Percentiles rank a stretch among this genome's conserved stretches.
Conservation (phyloP, 2,113 vertebrate genomes). For the Macquaria ambigua region DNA sequence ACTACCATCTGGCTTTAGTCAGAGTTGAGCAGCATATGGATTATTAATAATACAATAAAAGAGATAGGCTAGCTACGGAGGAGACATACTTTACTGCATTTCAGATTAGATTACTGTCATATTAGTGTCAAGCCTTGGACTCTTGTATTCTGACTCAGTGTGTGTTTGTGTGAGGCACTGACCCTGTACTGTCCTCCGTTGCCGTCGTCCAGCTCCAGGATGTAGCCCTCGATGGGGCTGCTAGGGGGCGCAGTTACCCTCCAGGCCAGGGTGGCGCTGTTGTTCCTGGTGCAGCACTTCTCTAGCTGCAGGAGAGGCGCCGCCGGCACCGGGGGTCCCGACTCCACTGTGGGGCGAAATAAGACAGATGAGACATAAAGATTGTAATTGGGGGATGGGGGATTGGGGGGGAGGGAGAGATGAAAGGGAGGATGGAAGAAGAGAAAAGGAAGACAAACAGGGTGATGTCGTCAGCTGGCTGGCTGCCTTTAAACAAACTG, state of each 20-base stretch:
- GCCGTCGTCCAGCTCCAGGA: constrained; percentile 97
- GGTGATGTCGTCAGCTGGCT: constrained; percentile 3
- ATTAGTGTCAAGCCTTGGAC: not conserved
- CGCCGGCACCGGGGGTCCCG: constrained; percentile 86
- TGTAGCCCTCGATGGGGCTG: constrained; percentile 92
- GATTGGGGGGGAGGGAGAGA: not conserved
- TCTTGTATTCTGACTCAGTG: not conserved
- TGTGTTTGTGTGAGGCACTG: constrained; percentile 52
- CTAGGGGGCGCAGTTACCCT: constrained; percentile 87
- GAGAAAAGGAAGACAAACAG: constrained; percentile 18
- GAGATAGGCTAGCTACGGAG: not conserved
- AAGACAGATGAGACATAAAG: constrained; percentile 1
- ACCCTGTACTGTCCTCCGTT: constrained; percentile 97
- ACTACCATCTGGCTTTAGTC: constrained; percentile 19
- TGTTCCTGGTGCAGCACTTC: constrained; percentile 96
- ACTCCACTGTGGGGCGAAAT: constrained; percentile 73
- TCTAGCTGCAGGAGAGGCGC: constrained; percentile 95
- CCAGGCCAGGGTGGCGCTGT: constrained; percentile 98
- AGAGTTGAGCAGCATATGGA: constrained; percentile 30
- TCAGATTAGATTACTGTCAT: not conserved
- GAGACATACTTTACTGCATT: not conserved
- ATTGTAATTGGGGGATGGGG: not conserved
- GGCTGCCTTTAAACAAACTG: constrained; percentile 34
- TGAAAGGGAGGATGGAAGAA: not conserved
- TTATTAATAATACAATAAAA: constrained; percentile 35